These are phyloP conservation scores for Antedon mediterranea DNA, from an alignment of 53 echinoderm and acorn worm genomes.

Conservation along the genomic window DNA sequence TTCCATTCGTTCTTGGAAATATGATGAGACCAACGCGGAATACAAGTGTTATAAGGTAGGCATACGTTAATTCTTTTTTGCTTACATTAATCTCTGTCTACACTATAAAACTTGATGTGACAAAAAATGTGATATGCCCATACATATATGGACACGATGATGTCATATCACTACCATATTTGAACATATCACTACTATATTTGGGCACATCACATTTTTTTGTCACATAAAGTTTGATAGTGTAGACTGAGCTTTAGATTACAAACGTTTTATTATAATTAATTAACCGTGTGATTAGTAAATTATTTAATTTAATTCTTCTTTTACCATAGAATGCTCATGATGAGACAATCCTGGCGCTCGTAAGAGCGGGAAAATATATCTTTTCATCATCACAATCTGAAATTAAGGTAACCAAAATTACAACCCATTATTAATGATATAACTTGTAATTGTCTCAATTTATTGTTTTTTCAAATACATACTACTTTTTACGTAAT, in stretches of 20 bases:
- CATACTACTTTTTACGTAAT: too few relatives aligned
- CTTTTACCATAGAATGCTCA: constrained; percentile 58
- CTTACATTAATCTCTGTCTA: too few relatives aligned
- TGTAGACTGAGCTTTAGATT: too few relatives aligned
- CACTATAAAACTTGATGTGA: too few relatives aligned
- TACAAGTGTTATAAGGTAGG: constrained; percentile 62
- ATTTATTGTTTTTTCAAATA: too few relatives aligned
- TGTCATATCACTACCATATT: too few relatives aligned
- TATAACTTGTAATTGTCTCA: too few relatives aligned
- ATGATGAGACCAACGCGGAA: constrained; percentile 40
- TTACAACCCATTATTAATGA: neutral
- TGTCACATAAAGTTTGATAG: too few relatives aligned
- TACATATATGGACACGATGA: too few relatives aligned
- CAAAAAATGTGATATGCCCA: too few relatives aligned
- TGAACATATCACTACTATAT: too few relatives aligned
- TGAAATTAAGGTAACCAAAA: constrained; percentile 52
- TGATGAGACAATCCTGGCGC: constrained; percentile 49
- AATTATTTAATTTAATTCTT: neutral
- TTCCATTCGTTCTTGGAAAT: constrained; percentile 75
- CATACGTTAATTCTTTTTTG: neutral
- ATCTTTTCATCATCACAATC: constrained; percentile 86
- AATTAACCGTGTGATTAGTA: neutral
- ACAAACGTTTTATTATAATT: neutral
- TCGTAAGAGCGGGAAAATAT: constrained; percentile 35
- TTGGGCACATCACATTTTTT: too few relatives aligned